Percentiles rank a stretch among this genome's conserved stretches.
Conservation (phyloP, 30 jellyfish, hydroid and myxozoan species). For the Hydractinia symbiolongicarpus region DNA sequence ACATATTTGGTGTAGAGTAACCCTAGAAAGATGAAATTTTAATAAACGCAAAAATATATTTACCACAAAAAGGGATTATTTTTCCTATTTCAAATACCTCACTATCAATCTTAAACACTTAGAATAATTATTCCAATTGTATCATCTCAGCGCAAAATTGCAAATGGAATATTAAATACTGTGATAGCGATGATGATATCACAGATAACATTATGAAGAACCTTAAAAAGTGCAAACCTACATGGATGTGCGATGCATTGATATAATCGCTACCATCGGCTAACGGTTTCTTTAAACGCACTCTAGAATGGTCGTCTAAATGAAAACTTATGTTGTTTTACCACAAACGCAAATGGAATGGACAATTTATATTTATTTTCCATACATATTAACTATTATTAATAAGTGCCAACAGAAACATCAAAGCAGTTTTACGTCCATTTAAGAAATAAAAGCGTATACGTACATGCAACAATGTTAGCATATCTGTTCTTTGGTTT, state of each 20-base stretch:
- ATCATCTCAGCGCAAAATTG: background rate
- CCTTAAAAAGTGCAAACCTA: conserved; percentile 19
- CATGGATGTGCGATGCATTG: conserved; percentile 72
- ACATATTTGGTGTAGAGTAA: background rate
- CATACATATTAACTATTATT: too few relatives aligned
- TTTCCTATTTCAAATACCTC: background rate
- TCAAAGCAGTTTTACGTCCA: background rate
- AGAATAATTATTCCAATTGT: background rate
- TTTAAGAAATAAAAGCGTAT: background rate
- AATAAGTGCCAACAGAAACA: background rate
- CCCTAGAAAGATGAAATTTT: background rate
- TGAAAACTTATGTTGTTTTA: background rate
- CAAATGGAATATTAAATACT: background rate
- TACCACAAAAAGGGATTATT: background rate
- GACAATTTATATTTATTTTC: too few relatives aligned
- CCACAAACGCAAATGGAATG: too few relatives aligned
- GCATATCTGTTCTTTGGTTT: conserved; percentile 83
- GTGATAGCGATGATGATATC: background rate
- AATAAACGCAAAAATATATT: background rate
- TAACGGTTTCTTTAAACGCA: conserved; percentile 34
- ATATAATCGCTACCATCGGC: conserved; percentile 46
- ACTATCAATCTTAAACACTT: background rate
- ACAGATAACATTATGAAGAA: background rate
- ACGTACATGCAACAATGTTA: conserved; percentile 85
- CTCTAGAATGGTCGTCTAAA: conserved; percentile 87